Conservation (phyloP, 2,888 invertebrate species). For the Bugula neritina region DNA sequence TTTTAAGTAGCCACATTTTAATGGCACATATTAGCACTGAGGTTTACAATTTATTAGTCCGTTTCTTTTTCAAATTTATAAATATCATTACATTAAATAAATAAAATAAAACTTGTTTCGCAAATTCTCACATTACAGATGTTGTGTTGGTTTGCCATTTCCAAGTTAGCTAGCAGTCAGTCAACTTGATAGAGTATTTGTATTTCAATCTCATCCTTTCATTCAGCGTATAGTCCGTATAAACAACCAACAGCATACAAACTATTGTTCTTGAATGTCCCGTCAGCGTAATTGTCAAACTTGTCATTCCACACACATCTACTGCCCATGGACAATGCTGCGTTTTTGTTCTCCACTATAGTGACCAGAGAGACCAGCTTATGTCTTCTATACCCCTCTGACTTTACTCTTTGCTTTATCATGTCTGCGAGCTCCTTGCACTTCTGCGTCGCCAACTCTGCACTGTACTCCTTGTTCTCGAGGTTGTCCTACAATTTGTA, state of each 20-base stretch:
- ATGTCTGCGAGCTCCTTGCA: conserved; percentile 36
- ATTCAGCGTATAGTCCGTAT: conserved; percentile 40
- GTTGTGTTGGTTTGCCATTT: no score
- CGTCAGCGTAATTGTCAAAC: conserved; percentile 40
- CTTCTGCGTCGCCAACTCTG: conserved; percentile 35
- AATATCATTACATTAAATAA: no score
- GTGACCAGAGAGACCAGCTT: conserved; percentile 40
- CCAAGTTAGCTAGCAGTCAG: no score
- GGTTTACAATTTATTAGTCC: no score
- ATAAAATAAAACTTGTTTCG: no score
- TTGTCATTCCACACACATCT: conserved; percentile 43
- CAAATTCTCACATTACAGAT: no score
- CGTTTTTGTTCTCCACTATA: conserved; percentile 36
- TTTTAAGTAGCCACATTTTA: no score
- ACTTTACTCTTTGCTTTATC: conserved; percentile 40
- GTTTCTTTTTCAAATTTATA: no score
- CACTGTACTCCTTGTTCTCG: conserved; percentile 35
- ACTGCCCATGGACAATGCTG: conserved; percentile 36
- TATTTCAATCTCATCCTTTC: no score
- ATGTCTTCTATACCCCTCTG: conserved; percentile 36
- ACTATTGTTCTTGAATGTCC: conserved; percentile 35
- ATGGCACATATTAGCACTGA: no score
- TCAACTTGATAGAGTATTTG: no score
- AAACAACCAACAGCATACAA: conserved; percentile 41
- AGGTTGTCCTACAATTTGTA: conserved; percentile 32